Base-by-base conservation (phyloP, 2,888 invertebrate genomes). In the Loripinus fragilis region DNA sequence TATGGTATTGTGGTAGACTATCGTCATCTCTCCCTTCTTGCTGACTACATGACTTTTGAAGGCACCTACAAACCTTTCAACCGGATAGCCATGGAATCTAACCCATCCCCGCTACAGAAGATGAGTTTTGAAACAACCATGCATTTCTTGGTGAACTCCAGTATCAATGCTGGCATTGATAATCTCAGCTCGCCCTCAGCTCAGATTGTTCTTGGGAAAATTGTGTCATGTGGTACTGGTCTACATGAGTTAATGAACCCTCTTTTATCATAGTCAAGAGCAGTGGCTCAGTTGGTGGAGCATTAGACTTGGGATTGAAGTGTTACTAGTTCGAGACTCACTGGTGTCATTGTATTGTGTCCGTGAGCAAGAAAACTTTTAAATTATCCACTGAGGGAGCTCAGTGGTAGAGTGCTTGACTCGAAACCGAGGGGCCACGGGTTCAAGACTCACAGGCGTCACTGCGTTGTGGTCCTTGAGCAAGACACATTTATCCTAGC, bases 1-100 rank as follows among this genome's bases (percentile, higher is more conserved):
- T 99, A 99, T 90, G 99, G 99, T 35, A 99, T 99, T 90, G 96
- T 96, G 12, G 98, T 99, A 2, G 98, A 99, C 94, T 96, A 97
- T 0, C 95, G 99, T 33, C 99, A 99, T 95, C 95, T 99, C 90
- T 96, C 96, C 0, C 94, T 99, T 7, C 96, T 99, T 71, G 97
- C 99, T 0, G 99, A 99, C 94, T 99, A 99, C 93, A 99, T 99
- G 99, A 99, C 99, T 0, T 98, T 96, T 88, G 97, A 97, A 90
- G 99, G 99, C 0, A 94, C 95, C 0, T 98, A 97, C 91, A 96
- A 96, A 90, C 97, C 99, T 0, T 96, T 99, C 94, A 99, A 97
- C 92, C 95, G 99, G 33, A 96, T 95, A 88, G 98, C 98, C 12
- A 97, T 99, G 96, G 96, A 96, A 87, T 95, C 96, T 68, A 97